Base-by-base conservation (phyloP, 2,888 invertebrate species). In the Geotrupes spiniger region DNA sequence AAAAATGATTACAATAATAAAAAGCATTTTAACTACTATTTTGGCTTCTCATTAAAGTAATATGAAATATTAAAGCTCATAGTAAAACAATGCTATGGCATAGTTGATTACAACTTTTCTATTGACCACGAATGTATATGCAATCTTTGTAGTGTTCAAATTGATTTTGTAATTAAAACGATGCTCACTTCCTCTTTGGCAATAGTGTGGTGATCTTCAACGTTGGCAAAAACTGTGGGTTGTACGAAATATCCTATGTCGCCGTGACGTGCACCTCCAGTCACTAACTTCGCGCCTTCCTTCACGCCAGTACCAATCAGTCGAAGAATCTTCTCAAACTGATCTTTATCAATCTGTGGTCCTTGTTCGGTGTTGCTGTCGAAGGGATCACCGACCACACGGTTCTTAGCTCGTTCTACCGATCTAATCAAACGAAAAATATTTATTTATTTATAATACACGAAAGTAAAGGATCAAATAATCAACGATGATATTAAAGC, bases 341-440 rank as follows among this genome's bases (percentile, higher is more conserved):
- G 96, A 15, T 85, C 83, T 28, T 82, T 75, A 70, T 95, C 91
- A 48, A 96, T 84, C 81, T 95, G 94, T 0, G 96, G 95, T 1
- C 96, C 96, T 67, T 93, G 92, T 61, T 93, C 89, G 0, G 85
- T 86, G 42, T 80, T 79, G 0, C 78, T 63, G 53, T 88, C 82
- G 76, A 94, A 97, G 26, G 96, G 96, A 76, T 96, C 82, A 9
- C 97, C 97, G 9, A 96, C 83, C 1, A 80, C 81, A 17, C 90
- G 81, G 26, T 80, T 80, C 68, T 87, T 85, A 2, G 93, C 92
- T 33, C 86, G 77, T 65, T 82, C 87, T 0, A 86, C 87, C 29
- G 87, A 84, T 61, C 80, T 66, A 36, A 25, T 46, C 44, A 8
- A 21, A 21, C 3, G 6, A 21, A 21, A 21, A n/a, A n/a, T n/a